A percentile compares a stretch with the other conserved stretches of the same genome.
Evolutionary conservation across 2,797 vertebrate species (phyloP).

Genomic region (Adelosebastes latens): DNA sequence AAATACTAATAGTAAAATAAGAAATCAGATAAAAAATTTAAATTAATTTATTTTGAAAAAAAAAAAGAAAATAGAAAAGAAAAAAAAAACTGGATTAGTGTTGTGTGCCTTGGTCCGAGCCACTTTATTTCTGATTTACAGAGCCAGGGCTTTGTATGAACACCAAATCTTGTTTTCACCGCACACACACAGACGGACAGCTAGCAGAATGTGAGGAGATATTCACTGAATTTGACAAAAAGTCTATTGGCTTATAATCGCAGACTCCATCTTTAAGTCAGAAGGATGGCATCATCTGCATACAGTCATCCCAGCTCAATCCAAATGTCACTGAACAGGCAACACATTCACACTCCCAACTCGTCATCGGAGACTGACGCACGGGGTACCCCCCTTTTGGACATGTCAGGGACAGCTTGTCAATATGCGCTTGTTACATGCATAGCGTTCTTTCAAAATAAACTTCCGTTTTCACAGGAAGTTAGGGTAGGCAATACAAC

Average conservation of each 20-base stretch:
- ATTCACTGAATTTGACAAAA: not conserved
- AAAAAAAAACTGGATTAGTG: not conserved
- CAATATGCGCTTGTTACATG: no score
- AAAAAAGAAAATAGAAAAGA: no score
- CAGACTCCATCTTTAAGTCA: not conserved
- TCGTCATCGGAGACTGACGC: fast-evolving
- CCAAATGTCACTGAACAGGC: not conserved
- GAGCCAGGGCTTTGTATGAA: not conserved
- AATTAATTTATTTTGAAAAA: no score
- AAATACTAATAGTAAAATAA: no score
- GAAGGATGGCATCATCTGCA: conserved; percentile 22
- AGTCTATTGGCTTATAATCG: not conserved
- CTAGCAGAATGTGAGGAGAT: not conserved
- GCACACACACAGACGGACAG: not conserved
- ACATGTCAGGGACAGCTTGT: fast-evolving
- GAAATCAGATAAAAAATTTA: no score
- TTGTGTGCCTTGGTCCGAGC: not conserved
- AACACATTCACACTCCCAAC: no score
- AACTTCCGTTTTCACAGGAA: no score
- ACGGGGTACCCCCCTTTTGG: no score
- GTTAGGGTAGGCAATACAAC: no score
- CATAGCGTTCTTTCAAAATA: no score
- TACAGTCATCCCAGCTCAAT: not conserved
- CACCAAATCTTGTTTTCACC: not conserved
- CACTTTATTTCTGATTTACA: not conserved